Evolutionary conservation across 2,888 invertebrate genomes (phyloP), one percentile per base, ranked within the genome.

Genomic region (Malthinus flaveolus): DNA sequence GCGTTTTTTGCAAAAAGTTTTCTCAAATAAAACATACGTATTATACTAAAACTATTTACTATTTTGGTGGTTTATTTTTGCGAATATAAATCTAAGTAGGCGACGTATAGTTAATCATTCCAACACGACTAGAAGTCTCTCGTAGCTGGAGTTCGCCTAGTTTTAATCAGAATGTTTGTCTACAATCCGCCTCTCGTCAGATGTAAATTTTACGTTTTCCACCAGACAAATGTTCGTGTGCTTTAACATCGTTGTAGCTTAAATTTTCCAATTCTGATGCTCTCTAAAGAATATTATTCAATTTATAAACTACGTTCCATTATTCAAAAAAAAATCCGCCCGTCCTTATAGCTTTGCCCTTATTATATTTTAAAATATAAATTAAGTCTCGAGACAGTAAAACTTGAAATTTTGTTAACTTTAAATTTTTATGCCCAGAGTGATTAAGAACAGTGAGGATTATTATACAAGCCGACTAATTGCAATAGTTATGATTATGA

Each of bases 141-240:
- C 52, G 52, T 34, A 46, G 52, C 46, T 52, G 23, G 23, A 23
- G 23, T 23, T 23, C n/a, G n/a, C 33, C 54, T 54, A 55, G 55
- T 55, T 55, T 55, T 55, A 55, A 55, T 55, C 49, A 55, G 49
- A 55, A 37, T 49, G 49, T 55, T 55, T 48, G 49, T 49, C 49
- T 55, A 55, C 49, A 55, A 55, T 49, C 48, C 49, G 55, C 39
- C 49, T 54, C 49, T 54, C 54, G 54, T 46, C 54, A 48, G 54
- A 48, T 47, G 49, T 55, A 49, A 49, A 55, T 49, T 55, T 47
- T 48, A 54, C 54, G 54, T 54, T 54, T 54, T 54, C 47, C 5
- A 23, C 23, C 47, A 54, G 54, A 42, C 39, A 34, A 52, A 47
- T 54, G 39, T 46, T 54, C 47, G 47, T 54, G 39, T 48, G 46